Base-by-base conservation (phyloP, 2,888 invertebrate species). In the Pseudococcus viburni region DNA sequence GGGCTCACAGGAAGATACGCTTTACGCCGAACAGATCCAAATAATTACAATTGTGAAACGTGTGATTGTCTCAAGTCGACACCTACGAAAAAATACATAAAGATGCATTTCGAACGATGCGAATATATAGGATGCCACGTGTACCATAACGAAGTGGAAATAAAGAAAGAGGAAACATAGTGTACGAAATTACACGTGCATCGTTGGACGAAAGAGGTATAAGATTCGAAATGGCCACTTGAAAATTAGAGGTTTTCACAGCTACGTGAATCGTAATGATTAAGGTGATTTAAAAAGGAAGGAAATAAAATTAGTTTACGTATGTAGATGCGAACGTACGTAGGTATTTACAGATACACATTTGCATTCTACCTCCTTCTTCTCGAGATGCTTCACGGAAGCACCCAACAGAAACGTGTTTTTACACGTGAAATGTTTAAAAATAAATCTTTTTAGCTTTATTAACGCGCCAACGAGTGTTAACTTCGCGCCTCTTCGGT, bases 401-500 rank as follows among this genome's bases (percentile, higher is more conserved):
- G 80, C 80, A 42, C 46, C 80, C 42, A 80, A 80, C 39, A 39
- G 80, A 80, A 80, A 80, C 80, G 80, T 80, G 80, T 80, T 73
- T 17, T 73, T 73, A 42, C 80, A 80, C 80, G 42, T 80, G 80
- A 80, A 80, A 80, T 80, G 42, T 80, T 80, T 80, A 80, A 80
- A 80, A 80, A 80, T 80, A 80, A 80, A 80, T 80, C 80, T 80
- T 73, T 73, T 73, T 80, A 80, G 42, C 80, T 80, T 80, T 80
- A 73, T 73, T 73, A 73, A 17, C 73, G 39, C 73, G 73, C 33
- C 73, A 80, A 46, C 42, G 77, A 77, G 8, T n/a, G 80, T 42
- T 80, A 80, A 80, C 15, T 17, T 42, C n/a, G 42, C 80, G 42
- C 19, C 68, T 80, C 59, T 59, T 51, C 4, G 59, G 19, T 2